Evolutionary conservation across 35 echinoderm and acorn worm genomes (phyloP), one percentile per base, ranked within the genome.

Genomic region (Heliocidaris tuberculata): DNA sequence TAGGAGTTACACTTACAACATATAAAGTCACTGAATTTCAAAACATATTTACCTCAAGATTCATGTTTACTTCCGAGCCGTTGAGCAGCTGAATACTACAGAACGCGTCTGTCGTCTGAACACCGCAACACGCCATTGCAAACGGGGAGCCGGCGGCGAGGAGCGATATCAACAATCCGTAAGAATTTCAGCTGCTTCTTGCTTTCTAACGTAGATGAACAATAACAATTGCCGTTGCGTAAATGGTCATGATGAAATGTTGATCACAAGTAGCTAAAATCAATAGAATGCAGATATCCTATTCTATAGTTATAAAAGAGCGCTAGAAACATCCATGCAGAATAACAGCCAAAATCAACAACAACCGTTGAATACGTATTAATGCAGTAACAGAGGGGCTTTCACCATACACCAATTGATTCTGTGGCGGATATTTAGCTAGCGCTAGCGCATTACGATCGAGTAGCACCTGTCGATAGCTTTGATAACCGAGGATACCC

Each of bases 121-220:
- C 31, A 30, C 91, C 91, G 16, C 91, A 93, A 31, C 91, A 93
- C 13, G 91, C 50, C 91, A 93, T 93, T 13, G 31, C 50, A 17
- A 59, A 59, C 47, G 31, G 17, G 4, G 91, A 52, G 47, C 17
- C 10, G 48, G 48, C 49, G 48, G 91, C 91, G 87, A 32, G 31
- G 16, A 48, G 50, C 16, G 50, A 50, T 48, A 13, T 30, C 48
- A 59, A 32, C 15, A 30, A 93, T 48, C 31, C 87, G 87, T 32
- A 15, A 6, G 15, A 59, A 52, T 50, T 49, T 93, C 91, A 59
- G 91, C 87, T 15, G 87, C 87, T 89, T 47, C 50, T 16, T 93
- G 91, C 91, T 93, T 93, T 93, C 91, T 93, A 93, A 93, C 91
- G 91, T 93, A 93, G 91, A 93, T 93, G 50, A 19, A 9, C 65